Evolutionary conservation across 1,140 invertebrate genomes (phyloP).

Genomic region (Atta colombica): DNA sequence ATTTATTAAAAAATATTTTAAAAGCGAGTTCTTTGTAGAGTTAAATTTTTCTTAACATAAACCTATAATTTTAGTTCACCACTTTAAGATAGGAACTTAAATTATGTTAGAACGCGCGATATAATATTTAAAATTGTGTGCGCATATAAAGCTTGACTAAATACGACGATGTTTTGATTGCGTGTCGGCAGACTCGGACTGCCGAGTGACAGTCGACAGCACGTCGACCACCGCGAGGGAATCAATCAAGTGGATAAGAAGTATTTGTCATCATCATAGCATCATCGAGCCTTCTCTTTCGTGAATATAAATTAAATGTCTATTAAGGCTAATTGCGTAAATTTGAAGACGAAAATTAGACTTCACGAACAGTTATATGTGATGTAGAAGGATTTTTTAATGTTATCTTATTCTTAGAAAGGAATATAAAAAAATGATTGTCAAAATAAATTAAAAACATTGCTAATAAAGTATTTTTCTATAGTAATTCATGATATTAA

Average conservation of each 20-base stretch:
- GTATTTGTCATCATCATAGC: constrained; percentile 18
- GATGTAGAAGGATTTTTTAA: background rate
- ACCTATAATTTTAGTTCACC: background rate
- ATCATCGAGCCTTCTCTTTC: background rate
- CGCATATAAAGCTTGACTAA: background rate
- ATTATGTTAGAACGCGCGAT: background rate
- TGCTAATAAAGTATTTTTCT: background rate
- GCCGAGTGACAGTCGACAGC: background rate
- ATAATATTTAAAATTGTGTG: constrained; percentile 10
- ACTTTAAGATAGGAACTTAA: background rate
- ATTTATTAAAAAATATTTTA: constrained; percentile 4
- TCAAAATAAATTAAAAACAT: constrained; percentile 4
- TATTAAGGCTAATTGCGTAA: constrained; percentile 57
- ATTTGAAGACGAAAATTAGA: background rate
- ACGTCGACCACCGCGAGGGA: constrained; percentile 24
- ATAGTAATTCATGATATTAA: background rate
- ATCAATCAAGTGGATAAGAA: constrained; percentile 25
- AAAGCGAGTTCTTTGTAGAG: background rate
- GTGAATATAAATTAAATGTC: constrained; percentile 19
- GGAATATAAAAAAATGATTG: background rate
- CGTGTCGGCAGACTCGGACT: background rate
- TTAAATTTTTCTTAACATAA: background rate
- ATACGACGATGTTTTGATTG: background rate
- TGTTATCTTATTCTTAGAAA: background rate
- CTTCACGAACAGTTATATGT: background rate